Base-by-base conservation (phyloP, 2,797 vertebrate species). In the Fringilla coelebs region DNA sequence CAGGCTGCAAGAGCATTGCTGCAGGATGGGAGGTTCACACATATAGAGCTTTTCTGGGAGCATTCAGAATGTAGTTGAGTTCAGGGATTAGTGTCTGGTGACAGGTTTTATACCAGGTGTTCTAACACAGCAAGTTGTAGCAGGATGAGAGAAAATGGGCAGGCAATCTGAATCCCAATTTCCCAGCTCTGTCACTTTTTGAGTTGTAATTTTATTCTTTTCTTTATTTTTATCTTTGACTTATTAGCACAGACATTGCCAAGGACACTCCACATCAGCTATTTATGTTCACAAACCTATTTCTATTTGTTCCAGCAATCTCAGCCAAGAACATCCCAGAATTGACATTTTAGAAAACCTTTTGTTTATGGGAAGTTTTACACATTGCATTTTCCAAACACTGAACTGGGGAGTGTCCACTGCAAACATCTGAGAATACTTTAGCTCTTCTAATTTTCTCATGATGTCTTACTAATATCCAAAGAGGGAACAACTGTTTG, bases 301-400 rank as follows among this genome's bases (percentile, higher is more conserved):
- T 95, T 63, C 57, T 82, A 8, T 92, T 89, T 81, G 75, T 94
- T 94, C 67, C 91, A 96, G 80, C 25, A 55, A 83, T 77, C 88
- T 93, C 85, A 90, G 94, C 96, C 97, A 97, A 97, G 94, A 98
- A 97, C 95, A 96, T 97, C 96, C 91, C 95, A 78, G 67, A 96
- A 94, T 1, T 87, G 94, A 94, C 95, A 96, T 97, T 97, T 97
- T 95, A 54, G 71, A 97, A 97, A 97, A 96, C 76, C 46, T 94
- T 97, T 95, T 96, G 93, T 97, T 98, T 98, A 97, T 96, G 95
- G 97, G 97, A 97, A 97, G 92, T 92, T 96, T 97, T 97, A 96
- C 96, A 97, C 89, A 88, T 89, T 96, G 93, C 86, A 78, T 97
- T 97, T 98, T 97, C 96, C 96, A 96, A 97, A 96, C 66, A 58